phyloP scores from a whole-genome alignment of 2,113 vertebrate genomes.

The Erpornis zantholeuca region DNA sequence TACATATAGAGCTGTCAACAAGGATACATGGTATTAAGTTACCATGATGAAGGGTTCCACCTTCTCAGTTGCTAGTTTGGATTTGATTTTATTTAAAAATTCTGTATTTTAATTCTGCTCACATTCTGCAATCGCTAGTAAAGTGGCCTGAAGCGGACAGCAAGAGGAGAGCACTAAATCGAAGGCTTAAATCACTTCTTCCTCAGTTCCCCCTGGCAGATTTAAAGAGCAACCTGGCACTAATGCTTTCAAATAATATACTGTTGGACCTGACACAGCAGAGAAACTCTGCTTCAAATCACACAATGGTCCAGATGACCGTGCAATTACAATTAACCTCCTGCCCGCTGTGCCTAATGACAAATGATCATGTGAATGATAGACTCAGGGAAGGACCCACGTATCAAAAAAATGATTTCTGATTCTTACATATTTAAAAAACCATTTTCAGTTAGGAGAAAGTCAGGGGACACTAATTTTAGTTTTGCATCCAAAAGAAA shows the following conservation, averaged over 20 bases:
- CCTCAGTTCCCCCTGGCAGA: conserved; percentile 55
- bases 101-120: conserved; percentile 63
- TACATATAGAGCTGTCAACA: conserved; percentile 41
- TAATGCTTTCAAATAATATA: conserved; percentile 72
- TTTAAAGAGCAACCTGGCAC: conserved; percentile 73
- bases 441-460: conserved; percentile 15
- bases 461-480: conserved; percentile 9
- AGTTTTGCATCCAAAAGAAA: background rate
- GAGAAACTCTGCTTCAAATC: conserved; percentile 69
- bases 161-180: conserved; percentile 64
- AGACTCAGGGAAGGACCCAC: background rate
- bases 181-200: conserved; percentile 74
- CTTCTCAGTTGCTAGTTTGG: background rate
- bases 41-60: background rate
- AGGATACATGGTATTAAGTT: background rate
- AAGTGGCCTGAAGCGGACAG: conserved; percentile 68
- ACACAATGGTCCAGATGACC: conserved; percentile 65
- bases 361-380: conserved; percentile 58
- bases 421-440: conserved; percentile 39
- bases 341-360: conserved; percentile 61
- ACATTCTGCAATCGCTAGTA: conserved; percentile 32
- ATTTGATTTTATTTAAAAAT: conserved; percentile 14
- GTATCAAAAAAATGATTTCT: conserved; percentile 11
- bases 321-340: conserved; percentile 77
- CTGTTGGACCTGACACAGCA: conserved; percentile 57